These are phyloP conservation scores for Rhinogobius similis DNA, from an alignment of 2,113 vertebrate genomes.

Conservation along the genomic window DNA sequence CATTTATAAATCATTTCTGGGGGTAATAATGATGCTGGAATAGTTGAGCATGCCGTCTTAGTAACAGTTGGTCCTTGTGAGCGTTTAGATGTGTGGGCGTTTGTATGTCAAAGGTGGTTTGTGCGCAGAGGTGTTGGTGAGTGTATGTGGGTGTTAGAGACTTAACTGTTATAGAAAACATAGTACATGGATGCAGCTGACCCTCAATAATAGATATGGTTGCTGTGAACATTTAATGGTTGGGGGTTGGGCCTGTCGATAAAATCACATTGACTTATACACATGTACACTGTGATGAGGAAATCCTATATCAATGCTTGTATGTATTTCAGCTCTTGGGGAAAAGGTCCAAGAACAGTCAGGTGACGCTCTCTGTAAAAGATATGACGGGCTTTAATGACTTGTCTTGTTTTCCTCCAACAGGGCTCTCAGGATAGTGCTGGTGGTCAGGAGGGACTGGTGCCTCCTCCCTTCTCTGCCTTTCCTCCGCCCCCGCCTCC, in stretches of 20 bases:
- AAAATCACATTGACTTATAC: slow-evolving; percentile 22
- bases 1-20: slow-evolving; percentile 34
- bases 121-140: slow-evolving; percentile 58
- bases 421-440: slow-evolving; percentile 81
- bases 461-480: slow-evolving; percentile 77
- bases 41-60: slow-evolving; percentile 34
- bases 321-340: slow-evolving; percentile 48
- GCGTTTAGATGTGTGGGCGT: slow-evolving; percentile 64
- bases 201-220: slow-evolving; percentile 79
- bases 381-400: slow-evolving; percentile 34
- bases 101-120: slow-evolving; percentile 59
- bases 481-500: slow-evolving; percentile 81
- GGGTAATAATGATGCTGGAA: slow-evolving; percentile 36
- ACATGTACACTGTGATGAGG: slow-evolving; percentile 28
- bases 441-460: slow-evolving; percentile 78
- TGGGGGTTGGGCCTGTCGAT: slow-evolving; percentile 38
- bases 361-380: slow-evolving; percentile 49
- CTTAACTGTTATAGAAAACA: slow-evolving; percentile 61
- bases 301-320: slow-evolving; percentile 62
- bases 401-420: slow-evolving; percentile 29
- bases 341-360: slow-evolving; percentile 40
- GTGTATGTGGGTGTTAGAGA: slow-evolving; percentile 60
- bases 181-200: slow-evolving; percentile 65
- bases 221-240: slow-evolving; percentile 77
- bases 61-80: slow-evolving; percentile 62